Evolutionary conservation across 2,113 vertebrate species (phyloP), one percentile per base, ranked within the genome.

Genomic region (Xyliphius kryptos): DNA sequence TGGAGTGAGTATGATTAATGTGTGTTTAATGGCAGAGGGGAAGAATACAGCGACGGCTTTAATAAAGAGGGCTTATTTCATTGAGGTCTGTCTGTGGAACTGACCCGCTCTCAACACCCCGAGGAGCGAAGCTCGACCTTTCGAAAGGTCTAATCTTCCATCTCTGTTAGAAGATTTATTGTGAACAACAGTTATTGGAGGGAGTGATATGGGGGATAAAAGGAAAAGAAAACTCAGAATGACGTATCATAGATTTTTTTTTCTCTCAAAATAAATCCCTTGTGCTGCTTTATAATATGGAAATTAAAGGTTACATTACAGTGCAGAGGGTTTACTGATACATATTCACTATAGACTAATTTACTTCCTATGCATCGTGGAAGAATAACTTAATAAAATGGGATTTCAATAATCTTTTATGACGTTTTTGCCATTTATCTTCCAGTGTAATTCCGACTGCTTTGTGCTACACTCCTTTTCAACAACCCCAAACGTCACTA

Each of bases 1-100:
- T 72, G 56, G 70, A 76, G 68, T 74, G 69, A 74, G 66, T 63
- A 80, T 82, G 78, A 85, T 82, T 81, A 82, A 80, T 85, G 77
- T 71, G 68, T 60, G 55, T 79, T 79, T 83, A 83, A 83, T 79
- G 71, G 69, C 70, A 56, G 76, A 67, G 70, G 61, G 75, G 65
- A 74, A 69, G 76, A 77, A 73, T 60, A 63, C 4, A 37, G 68
- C 37, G 55, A 61, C 66, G 64, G 73, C 56, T 11, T 59, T 74
- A 77, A 80, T 73, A 79, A 74, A 74, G 66, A 72, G 51, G 63
- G 71, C 77, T 78, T 72, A 74, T 67, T 72, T 79, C 71, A 63
- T 53, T 37, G 61, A 57, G 77, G 62, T 65, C 72, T 70, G 59
- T 60, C 61, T 71, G 66, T 59, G 52, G 66, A 37, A 55, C 63